Base-by-base conservation (phyloP, 1,140 invertebrate species). In the Phortica variegata region DNA sequence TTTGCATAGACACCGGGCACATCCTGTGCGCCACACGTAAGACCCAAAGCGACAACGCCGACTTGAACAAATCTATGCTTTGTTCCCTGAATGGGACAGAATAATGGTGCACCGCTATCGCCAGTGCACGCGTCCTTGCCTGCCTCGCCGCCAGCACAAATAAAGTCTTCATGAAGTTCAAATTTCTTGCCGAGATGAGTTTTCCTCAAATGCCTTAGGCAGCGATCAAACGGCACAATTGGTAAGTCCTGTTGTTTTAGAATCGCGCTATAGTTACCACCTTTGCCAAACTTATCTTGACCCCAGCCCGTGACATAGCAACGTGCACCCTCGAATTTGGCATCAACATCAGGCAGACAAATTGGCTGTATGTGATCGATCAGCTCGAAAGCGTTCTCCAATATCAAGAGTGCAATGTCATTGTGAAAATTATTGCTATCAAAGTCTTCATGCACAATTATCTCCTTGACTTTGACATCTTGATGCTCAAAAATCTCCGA, bases 1-100 rank as follows among this genome's bases (percentile, higher is more conserved):
- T 84, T 86, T 0, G 83, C 84, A 54, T 90, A 90, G 19, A 89
- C 86, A 18, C 85, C 87, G 2, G 87, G 89, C 46, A 84, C 80
- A 49, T 81, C 77, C 29, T 79, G 76, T 52, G 84, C 82, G 0
- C 85, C 86, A 54, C 79, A 81, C 1, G 78, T 79, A 44, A 80
- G 75, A 9, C 79, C 79, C 79, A 79, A 80, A 23, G 79, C 78
- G 4, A 81, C 79, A 39, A 80, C 77, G 6, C 79, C 79, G 29
- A 81, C 84, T 60, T 85, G 84, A 19, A 78, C 77, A 49, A 80
- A 87, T 2, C 78, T 76, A 4, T 56, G 59, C 1, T 76, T 77
- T 29, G 81, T 62, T 2, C 71, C 79, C 45, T 75, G 68, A 43
- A 83, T 65, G 15, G 85, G 85, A 52, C 88, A 90, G 0, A 86